Percentiles rank a stretch among this genome's conserved stretches.
phyloP scores from a whole-genome alignment of 2,888 invertebrate genomes.

The Cheilosia soror region DNA sequence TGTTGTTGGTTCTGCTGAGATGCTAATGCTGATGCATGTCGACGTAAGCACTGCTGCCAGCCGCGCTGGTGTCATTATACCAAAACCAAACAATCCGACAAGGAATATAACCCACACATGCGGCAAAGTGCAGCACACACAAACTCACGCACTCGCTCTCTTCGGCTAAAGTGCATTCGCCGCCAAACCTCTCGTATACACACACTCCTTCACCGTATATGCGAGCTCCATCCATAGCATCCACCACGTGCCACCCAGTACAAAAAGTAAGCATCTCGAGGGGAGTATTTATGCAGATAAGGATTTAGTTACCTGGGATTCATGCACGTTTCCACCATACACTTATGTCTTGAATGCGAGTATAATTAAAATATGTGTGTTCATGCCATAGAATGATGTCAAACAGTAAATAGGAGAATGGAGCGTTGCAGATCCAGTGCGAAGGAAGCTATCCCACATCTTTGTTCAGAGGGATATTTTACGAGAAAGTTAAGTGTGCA shows the following conservation, averaged over 20 bases:
- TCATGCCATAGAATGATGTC: constrained; percentile 64
- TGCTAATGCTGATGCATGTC: constrained; percentile 72
- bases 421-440: constrained; percentile 19
- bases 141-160: background rate
- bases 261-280: constrained; percentile 71
- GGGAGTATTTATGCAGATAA: constrained; percentile 74
- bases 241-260: constrained; percentile 45
- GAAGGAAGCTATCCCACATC: background rate
- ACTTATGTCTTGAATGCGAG: constrained; percentile 71
- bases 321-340: constrained; percentile 71
- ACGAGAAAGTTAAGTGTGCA: constrained; percentile 58
- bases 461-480: constrained; percentile 41
- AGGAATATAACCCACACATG: constrained; percentile 47
- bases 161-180: constrained; percentile 41
- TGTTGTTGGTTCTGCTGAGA: constrained; percentile 45
- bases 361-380: constrained; percentile 71
- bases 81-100: constrained; percentile 65
- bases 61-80: constrained; percentile 66
- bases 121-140: constrained; percentile 20
- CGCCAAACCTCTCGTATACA: background rate
- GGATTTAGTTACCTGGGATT: constrained; percentile 73
- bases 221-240: constrained; percentile 10
- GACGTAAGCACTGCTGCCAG: constrained; percentile 49
- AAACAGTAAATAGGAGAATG: constrained; percentile 43
- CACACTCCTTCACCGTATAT: background rate